Percentiles rank a stretch among this genome's conserved stretches.
Conservation (phyloP, 2,113 vertebrate genomes). For the Lycocorax pyrrhopterus region DNA sequence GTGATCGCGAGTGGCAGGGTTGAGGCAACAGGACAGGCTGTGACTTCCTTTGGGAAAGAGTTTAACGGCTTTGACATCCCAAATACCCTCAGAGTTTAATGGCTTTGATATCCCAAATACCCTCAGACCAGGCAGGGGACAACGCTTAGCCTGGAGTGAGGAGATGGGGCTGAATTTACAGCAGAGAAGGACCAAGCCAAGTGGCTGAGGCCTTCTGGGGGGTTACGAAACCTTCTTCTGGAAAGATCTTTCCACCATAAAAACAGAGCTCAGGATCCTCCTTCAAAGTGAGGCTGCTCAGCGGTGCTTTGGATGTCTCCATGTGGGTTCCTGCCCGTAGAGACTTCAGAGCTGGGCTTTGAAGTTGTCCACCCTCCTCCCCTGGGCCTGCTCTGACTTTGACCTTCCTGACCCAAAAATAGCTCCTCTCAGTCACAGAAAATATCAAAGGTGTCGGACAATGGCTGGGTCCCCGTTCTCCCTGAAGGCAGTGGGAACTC, state of each 20-base stretch:
- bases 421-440: background rate
- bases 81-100: background rate
- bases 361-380: conserved; percentile 12
- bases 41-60: background rate
- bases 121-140: background rate
- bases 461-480: background rate
- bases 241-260: background rate
- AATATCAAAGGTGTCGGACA: conserved; percentile 46
- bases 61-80: background rate
- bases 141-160: fast-evolving
- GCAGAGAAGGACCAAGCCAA: background rate
- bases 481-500: background rate
- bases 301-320: background rate
- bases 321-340: background rate
- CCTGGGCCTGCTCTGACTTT: background rate
- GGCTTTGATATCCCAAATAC: background rate
- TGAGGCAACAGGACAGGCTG: background rate
- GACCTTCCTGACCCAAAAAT: conserved; percentile 17
- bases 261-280: background rate
- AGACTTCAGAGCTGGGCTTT: conserved; percentile 28
- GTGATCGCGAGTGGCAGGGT: background rate
- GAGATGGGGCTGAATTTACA: background rate
- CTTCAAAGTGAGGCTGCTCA: background rate
- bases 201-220: background rate
- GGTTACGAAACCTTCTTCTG: background rate